These are phyloP conservation scores for Dicyrtomina minuta DNA, from an alignment of 2,888 invertebrate genomes.

Conservation along the genomic window DNA sequence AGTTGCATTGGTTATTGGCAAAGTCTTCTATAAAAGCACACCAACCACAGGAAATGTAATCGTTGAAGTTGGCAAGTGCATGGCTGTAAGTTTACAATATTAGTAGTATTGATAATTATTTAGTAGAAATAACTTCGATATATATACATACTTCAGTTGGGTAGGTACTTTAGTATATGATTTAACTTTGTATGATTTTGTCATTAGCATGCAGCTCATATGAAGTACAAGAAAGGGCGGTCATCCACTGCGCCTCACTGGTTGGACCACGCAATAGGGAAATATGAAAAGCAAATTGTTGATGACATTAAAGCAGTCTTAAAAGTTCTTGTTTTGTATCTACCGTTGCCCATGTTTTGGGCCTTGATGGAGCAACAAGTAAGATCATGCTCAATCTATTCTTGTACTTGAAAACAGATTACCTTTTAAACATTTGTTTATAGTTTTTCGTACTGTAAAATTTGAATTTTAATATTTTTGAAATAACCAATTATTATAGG, in stretches of 20 bases:
- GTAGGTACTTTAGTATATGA: too few relatives aligned
- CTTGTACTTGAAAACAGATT: too few relatives aligned
- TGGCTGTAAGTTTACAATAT: conserved; percentile 67
- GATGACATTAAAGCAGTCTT: conserved; percentile 70
- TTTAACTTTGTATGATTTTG: too few relatives aligned
- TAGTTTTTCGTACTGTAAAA: too few relatives aligned
- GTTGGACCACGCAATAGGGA: conserved; percentile 70
- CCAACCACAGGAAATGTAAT: conserved; percentile 70
- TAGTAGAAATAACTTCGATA: too few relatives aligned
- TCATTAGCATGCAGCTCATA: conserved; percentile 21
- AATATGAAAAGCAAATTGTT: conserved; percentile 66
- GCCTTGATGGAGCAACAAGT: conserved; percentile 68
- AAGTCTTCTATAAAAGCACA: conserved; percentile 70
- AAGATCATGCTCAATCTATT: too few relatives aligned
- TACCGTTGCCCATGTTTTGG: conserved; percentile 80
- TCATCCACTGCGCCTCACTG: conserved; percentile 62
- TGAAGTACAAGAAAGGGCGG: conserved; percentile 20
- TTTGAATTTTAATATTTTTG: too few relatives aligned
- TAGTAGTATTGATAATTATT: too few relatives aligned
- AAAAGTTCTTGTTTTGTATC: conserved; percentile 68
- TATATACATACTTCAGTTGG: too few relatives aligned
- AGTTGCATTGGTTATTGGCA: conserved; percentile 73
- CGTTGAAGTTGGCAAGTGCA: conserved; percentile 68
- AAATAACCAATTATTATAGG: conserved; percentile 51
- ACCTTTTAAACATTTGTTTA: too few relatives aligned